Conservation (phyloP, 2,888 invertebrate species). For the Drosophila algonquin region DNA sequence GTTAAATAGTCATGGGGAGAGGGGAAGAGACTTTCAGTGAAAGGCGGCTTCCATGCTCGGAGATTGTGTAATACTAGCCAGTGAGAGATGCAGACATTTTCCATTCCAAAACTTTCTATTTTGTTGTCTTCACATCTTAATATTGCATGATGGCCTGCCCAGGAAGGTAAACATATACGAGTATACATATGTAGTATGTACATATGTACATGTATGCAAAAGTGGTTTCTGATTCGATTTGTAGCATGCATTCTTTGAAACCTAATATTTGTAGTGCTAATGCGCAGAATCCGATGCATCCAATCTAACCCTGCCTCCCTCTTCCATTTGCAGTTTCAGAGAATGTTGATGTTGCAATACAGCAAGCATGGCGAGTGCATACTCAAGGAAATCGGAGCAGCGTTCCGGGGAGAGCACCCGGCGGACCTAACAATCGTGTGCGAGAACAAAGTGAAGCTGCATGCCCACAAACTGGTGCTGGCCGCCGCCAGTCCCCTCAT, state of each 20-base stretch:
- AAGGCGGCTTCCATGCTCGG: constrained; percentile 32
- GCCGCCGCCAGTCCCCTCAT: constrained; percentile 94
- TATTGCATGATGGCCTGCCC: constrained; percentile 23
- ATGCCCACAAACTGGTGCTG: constrained; percentile 93
- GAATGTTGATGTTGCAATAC: constrained; percentile 94
- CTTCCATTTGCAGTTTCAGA: constrained; percentile 81
- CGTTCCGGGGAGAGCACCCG: constrained; percentile 93
- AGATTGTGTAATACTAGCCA: constrained; percentile 45
- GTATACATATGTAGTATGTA: neutral
- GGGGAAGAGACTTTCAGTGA: constrained; percentile 50
- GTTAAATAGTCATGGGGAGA: constrained; percentile 14
- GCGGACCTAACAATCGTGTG: constrained; percentile 94
- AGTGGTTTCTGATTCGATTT: constrained; percentile 6
- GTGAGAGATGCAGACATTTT: constrained; percentile 44
- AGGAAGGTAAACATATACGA: neutral
- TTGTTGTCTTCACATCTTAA: constrained; percentile 29
- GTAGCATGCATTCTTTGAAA: constrained; percentile 19
- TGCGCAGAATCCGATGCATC: constrained; percentile 10
- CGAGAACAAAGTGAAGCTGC: constrained; percentile 92
- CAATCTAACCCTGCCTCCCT: constrained; percentile 14
- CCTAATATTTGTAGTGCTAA: constrained; percentile 10
- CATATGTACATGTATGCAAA: neutral
- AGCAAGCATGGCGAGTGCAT: constrained; percentile 97
- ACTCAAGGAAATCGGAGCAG: constrained; percentile 94
- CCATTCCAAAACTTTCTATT: constrained; percentile 50